phyloP scores from a whole-genome alignment of 2,888 invertebrate species.

The Dasysyrphus tricinctus region DNA sequence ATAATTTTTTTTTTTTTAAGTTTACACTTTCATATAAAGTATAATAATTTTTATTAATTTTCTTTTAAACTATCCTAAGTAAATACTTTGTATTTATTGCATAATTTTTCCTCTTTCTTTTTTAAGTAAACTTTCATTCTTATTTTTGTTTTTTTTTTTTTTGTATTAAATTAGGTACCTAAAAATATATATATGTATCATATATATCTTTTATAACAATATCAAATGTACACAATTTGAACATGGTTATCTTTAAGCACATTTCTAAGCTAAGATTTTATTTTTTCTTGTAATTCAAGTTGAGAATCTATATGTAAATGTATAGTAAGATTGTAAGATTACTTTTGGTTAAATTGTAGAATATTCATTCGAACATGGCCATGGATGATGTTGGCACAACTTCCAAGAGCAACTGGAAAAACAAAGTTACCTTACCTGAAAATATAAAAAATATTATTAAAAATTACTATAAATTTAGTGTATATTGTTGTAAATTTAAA shows the following conservation, averaged over 20 bases:
- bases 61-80: conserved; percentile 59
- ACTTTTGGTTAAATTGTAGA: conserved; percentile 44
- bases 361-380: conserved; percentile 82
- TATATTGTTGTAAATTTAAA: too few species aligned
- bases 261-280: conserved; percentile 58
- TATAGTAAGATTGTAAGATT: conserved; percentile 58
- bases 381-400: conserved; percentile 94
- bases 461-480: neutral
- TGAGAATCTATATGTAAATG: conserved; percentile 63
- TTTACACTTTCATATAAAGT: conserved; percentile 62
- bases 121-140: conserved; percentile 57
- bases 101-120: conserved; percentile 38
- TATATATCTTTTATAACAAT: conserved; percentile 69
- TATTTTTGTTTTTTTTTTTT: conserved; percentile 13
- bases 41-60: conserved; percentile 53
- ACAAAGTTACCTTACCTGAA: conserved; percentile 94
- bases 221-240: conserved; percentile 73
- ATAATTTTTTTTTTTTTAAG: conserved; percentile 27
- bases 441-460: conserved; percentile 76
- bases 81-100: conserved; percentile 75
- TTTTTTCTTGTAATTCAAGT: conserved; percentile 40
- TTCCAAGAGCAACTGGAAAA: conserved; percentile 94
- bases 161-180: conserved; percentile 69
- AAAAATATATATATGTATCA: conserved; percentile 65
- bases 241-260: conserved; percentile 71